Evolutionary conservation across 2,797 vertebrate species (phyloP).

Genomic region (Eurystomus glaucurus): DNA sequence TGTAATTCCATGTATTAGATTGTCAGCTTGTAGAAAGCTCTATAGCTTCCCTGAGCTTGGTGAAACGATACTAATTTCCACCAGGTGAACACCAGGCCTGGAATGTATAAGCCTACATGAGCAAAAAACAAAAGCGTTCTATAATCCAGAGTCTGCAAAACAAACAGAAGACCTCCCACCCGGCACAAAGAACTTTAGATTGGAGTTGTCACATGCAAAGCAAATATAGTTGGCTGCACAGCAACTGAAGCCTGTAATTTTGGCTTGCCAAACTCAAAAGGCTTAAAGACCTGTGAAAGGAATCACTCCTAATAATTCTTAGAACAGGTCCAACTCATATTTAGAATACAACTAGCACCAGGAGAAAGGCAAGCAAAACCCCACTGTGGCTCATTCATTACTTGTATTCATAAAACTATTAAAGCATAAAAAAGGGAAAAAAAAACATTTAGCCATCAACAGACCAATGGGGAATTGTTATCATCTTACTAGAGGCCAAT

Average conservation of each 20-base stretch:
- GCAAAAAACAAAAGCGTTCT: background rate
- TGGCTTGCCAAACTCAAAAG: constrained; percentile 16
- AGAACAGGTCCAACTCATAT: background rate
- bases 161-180: background rate
- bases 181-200: background rate
- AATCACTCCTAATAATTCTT: constrained; percentile 13
- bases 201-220: constrained; percentile 23
- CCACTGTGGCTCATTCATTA: background rate
- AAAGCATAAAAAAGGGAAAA: background rate
- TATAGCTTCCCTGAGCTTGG: background rate
- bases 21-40: background rate
- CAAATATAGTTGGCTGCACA: constrained; percentile 10
- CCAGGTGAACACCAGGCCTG: background rate
- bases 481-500: constrained; percentile 11
- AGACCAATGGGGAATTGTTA: constrained; percentile 32
- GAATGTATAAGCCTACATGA: background rate
- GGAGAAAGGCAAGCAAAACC: constrained; percentile 20
- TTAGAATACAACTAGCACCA: background rate
- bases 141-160: constrained; percentile 24
- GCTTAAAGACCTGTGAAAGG: constrained; percentile 45
- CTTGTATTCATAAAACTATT: constrained; percentile 18
- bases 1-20: background rate
- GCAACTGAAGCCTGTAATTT: background rate
- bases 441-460: background rate
- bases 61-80: constrained; percentile 1